phyloP scores from a whole-genome alignment of 1,140 invertebrate species.

The Halotydeus destructor region DNA sequence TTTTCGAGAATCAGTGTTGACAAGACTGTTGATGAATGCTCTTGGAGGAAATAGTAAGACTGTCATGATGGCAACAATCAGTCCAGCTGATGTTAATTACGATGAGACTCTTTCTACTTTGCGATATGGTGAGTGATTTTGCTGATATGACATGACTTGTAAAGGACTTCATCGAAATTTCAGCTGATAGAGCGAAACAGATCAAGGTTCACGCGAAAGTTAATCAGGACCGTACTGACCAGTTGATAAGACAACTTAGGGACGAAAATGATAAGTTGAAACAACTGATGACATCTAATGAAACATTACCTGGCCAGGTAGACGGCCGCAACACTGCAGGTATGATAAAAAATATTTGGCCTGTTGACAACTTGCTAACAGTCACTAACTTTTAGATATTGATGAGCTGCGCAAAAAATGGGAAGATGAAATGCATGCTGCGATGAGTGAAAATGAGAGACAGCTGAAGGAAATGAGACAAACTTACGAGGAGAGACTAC shows the following conservation, averaged over 20 bases:
- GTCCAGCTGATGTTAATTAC: slow-evolving; percentile 40
- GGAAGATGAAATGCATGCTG: slow-evolving; percentile 30
- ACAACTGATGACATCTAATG: slow-evolving; percentile 24
- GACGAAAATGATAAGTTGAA: slow-evolving; percentile 36
- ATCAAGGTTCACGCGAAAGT: slow-evolving; percentile 34
- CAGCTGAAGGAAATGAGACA: slow-evolving; percentile 34
- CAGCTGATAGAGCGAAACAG: slow-evolving; percentile 36
- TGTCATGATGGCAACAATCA: slow-evolving; percentile 39
- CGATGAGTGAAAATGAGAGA: slow-evolving; percentile 33
- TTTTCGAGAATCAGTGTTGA: slow-evolving; percentile 39
- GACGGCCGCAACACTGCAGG: neutral
- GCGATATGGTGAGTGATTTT: slow-evolving; percentile 29
- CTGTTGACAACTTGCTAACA: neutral
- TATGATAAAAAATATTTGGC: neutral
- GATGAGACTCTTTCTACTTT: slow-evolving; percentile 39
- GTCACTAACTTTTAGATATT: slow-evolving; percentile 19
- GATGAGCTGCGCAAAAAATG: slow-evolving; percentile 24
- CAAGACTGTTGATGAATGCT: slow-evolving; percentile 39
- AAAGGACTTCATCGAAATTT: neutral
- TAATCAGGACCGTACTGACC: slow-evolving; percentile 36
- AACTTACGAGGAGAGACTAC: slow-evolving; percentile 33
- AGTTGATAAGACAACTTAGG: slow-evolving; percentile 34
- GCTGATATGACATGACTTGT: slow-evolving; percentile 15
- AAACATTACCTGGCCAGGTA: slow-evolving; percentile 4
- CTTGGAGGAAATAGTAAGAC: slow-evolving; percentile 43